These are phyloP conservation scores for Philypnodon macrostomus DNA, from an alignment of 2,797 vertebrate species.

Conservation along the genomic window DNA sequence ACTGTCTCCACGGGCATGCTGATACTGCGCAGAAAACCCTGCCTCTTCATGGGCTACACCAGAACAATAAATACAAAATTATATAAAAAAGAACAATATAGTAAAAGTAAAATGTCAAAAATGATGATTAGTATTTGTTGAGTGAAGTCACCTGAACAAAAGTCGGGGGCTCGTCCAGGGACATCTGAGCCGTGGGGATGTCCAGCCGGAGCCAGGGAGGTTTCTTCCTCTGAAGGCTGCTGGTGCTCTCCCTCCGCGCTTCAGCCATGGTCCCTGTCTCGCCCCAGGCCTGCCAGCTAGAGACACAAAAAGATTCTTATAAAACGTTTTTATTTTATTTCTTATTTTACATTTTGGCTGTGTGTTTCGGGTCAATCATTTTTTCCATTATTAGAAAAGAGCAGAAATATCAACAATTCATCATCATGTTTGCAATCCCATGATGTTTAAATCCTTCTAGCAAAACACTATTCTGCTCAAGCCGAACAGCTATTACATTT, in stretches of 20 bases:
- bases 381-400: constrained; percentile 5
- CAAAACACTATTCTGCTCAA: constrained; percentile 38
- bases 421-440: no score
- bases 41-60: constrained; percentile 83
- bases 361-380: no score
- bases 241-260: constrained; percentile 86
- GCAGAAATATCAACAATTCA: constrained; percentile 30
- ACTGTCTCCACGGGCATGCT: constrained; percentile 92
- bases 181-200: constrained; percentile 80
- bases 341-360: no score
- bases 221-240: constrained; percentile 97
- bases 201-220: constrained; percentile 95
- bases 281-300: constrained; percentile 76
- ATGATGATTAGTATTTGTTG: neutral
- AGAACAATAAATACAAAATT: neutral
- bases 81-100: neutral
- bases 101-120: constrained; percentile 4
- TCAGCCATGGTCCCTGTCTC: constrained; percentile 85
- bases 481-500: constrained; percentile 33
- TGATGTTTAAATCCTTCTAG: constrained; percentile 38
- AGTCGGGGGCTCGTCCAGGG: constrained; percentile 82
- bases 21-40: constrained; percentile 88
- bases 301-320: constrained; percentile 12
- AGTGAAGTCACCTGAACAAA: constrained; percentile 81
- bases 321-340: no score